A percentile compares a stretch with the other conserved stretches of the same genome.
phyloP scores from a whole-genome alignment of 2,797 vertebrate genomes.

The Liasis olivaceus region DNA sequence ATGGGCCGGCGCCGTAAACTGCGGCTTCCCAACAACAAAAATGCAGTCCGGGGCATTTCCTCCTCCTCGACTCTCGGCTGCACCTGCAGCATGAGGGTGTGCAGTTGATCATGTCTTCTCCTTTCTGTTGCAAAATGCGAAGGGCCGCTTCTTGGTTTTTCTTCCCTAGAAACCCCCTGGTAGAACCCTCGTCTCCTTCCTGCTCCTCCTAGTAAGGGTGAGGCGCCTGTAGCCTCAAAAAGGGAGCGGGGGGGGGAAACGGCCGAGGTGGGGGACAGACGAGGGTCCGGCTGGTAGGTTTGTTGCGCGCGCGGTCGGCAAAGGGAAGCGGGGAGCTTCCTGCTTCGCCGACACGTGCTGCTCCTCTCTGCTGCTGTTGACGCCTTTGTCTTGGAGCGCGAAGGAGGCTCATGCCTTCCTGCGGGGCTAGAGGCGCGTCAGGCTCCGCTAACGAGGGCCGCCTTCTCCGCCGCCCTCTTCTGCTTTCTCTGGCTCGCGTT shows the following conservation, averaged over 20 bases:
- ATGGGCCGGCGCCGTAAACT: background rate
- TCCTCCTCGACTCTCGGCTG: background rate
- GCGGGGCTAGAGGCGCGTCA: background rate
- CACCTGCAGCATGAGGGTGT: slow-evolving; percentile 1
- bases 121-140: background rate
- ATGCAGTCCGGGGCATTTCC: background rate
- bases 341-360: slow-evolving; percentile 18
- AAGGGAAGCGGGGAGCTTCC: background rate
- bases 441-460: background rate
- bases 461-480: background rate
- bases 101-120: background rate
- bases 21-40: background rate
- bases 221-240: background rate
- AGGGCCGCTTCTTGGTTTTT: background rate
- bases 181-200: background rate
- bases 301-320: background rate
- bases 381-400: slow-evolving; percentile 19
- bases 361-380: background rate
- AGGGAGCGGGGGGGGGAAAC: background rate
- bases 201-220: too few relatives aligned
- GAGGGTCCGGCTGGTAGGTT: background rate
- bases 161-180: background rate
- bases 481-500: background rate
- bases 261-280: background rate
- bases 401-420: background rate